These are phyloP conservation scores for Amazonetta brasiliensis DNA, from an alignment of 2,797 vertebrate genomes.

Conservation along the genomic window DNA sequence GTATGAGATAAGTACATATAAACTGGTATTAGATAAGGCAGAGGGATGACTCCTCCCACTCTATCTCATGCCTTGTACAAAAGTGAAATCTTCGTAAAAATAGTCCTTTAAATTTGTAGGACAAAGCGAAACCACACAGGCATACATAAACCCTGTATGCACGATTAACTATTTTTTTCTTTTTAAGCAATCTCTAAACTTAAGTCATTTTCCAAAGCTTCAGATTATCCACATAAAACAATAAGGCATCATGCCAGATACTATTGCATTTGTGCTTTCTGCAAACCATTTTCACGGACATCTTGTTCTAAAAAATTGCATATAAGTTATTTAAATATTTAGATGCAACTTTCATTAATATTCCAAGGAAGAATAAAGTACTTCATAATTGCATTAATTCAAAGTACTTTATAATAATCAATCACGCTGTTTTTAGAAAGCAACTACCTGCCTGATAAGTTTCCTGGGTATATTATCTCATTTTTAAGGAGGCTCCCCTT, in stretches of 20 bases:
- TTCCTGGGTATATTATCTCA: background rate
- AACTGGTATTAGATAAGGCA: slow-evolving; percentile 31
- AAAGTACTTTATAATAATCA: background rate
- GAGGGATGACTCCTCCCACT: slow-evolving; percentile 43
- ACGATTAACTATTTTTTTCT: background rate
- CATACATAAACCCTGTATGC: background rate
- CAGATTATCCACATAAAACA: background rate
- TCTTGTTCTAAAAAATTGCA: background rate
- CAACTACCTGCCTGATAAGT: slow-evolving; percentile 23
- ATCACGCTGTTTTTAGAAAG: background rate
- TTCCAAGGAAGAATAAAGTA: background rate
- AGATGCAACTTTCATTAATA: background rate
- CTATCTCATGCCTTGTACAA: background rate
- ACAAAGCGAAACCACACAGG: background rate
- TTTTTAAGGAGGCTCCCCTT: slow-evolving; percentile 22
- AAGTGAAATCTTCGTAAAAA: background rate
- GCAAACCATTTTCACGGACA: background rate
- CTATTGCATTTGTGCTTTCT: background rate
- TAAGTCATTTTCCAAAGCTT: background rate
- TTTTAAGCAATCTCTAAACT: background rate
- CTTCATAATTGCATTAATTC: background rate
- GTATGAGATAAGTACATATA: slow-evolving; percentile 1
- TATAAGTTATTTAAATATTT: background rate
- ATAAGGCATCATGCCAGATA: background rate
- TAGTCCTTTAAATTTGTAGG: background rate